phyloP scores from a whole-genome alignment of 2,888 invertebrate genomes.

The Ophion obscuratus region DNA sequence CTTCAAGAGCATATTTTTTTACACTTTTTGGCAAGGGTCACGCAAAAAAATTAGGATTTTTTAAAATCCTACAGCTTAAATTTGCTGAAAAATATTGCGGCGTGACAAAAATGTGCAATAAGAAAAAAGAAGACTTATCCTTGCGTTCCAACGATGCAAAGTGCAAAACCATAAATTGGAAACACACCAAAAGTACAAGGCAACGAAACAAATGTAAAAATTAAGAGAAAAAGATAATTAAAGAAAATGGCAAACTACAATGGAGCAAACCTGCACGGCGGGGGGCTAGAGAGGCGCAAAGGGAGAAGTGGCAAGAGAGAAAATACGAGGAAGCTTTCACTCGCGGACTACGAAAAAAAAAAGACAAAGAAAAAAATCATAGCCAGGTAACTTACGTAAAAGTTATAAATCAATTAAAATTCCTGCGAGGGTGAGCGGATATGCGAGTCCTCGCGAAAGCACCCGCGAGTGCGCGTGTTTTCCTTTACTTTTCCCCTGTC shows the following conservation, averaged over 20 bases:
- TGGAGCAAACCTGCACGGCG: neutral
- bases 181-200: too few relatives aligned
- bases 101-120: too few relatives aligned
- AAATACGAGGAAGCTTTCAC: slow-evolving; percentile 62
- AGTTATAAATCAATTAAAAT: slow-evolving; percentile 59
- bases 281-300: neutral
- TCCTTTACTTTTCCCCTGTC: slow-evolving; percentile 1
- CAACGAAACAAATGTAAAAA: neutral
- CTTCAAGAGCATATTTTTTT: too few relatives aligned
- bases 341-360: slow-evolving; percentile 19
- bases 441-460: slow-evolving; percentile 21
- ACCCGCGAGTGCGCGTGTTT: slow-evolving; percentile 13
- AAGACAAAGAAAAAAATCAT: slow-evolving; percentile 39
- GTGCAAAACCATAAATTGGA: too few relatives aligned
- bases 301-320: slow-evolving; percentile 18
- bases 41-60: too few relatives aligned
- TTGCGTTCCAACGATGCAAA: too few relatives aligned
- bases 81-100: too few relatives aligned
- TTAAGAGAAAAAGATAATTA: neutral
- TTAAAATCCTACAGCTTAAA: too few relatives aligned
- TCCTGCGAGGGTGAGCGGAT: slow-evolving; percentile 35
- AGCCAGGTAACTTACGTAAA: slow-evolving; percentile 61
- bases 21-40: too few relatives aligned
- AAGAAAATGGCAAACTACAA: neutral
- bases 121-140: too few relatives aligned